Evolutionary conservation across 2,888 invertebrate species (phyloP).

Genomic region (Mythimna albipuncta): DNA sequence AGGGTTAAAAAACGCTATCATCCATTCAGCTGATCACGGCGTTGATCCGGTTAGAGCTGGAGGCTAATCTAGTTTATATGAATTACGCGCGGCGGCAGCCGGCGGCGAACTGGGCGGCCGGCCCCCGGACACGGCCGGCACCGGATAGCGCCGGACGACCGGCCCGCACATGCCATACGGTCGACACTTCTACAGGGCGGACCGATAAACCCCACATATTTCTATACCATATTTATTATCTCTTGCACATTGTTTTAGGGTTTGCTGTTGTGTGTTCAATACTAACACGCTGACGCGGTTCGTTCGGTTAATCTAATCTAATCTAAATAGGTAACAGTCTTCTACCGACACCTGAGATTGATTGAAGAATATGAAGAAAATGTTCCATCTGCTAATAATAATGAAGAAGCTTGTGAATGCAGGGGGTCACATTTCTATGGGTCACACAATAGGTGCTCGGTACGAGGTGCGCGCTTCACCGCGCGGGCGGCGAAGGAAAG

Average conservation of each 20-base stretch:
- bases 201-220: conserved; percentile 5
- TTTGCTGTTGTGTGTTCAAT: conserved; percentile 6
- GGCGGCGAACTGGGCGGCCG: neutral
- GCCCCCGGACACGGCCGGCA: neutral
- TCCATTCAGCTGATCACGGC: conserved; percentile 34
- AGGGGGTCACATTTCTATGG: too few species aligned
- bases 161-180: neutral
- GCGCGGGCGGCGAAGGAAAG: neutral
- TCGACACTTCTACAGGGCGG: neutral
- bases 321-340: conserved; percentile 59
- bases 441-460: neutral
- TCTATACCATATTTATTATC: conserved; percentile 12
- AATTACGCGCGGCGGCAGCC: conserved; percentile 27
- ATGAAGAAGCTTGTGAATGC: neutral
- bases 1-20: conserved; percentile 25
- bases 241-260: conserved; percentile 22
- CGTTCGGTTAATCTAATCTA: conserved; percentile 56
- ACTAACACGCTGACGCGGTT: conserved; percentile 17
- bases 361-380: conserved; percentile 50
- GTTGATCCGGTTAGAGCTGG: conserved; percentile 51
- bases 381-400: conserved; percentile 3
- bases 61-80: conserved; percentile 50
- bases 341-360: conserved; percentile 57
- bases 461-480: neutral
- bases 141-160: neutral